A percentile compares a stretch with the other conserved stretches of the same genome.
Evolutionary conservation across 2,113 vertebrate species (phyloP).

Genomic region (Mastomys coucha): DNA sequence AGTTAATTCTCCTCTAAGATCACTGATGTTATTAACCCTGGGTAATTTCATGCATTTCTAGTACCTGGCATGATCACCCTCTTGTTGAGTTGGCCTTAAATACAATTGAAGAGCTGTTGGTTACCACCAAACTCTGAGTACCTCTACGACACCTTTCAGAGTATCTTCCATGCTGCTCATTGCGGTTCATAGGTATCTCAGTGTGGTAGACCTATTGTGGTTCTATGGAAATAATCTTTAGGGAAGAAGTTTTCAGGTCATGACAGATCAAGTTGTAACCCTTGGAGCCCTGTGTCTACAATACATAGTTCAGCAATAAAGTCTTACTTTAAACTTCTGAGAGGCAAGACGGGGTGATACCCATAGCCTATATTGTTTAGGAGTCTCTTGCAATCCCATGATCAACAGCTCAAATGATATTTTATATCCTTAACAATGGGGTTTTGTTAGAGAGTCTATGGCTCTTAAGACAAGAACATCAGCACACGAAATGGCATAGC

Average conservation of each 20-base stretch:
- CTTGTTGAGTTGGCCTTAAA: neutral
- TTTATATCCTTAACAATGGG: neutral
- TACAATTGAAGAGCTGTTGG: neutral
- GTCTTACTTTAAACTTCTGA: neutral
- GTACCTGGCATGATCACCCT: neutral
- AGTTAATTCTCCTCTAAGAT: neutral
- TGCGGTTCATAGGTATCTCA: neutral
- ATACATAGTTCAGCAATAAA: neutral
- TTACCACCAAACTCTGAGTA: neutral
- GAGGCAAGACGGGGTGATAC: neutral
- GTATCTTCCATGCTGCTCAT: neutral
- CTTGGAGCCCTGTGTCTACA: neutral
- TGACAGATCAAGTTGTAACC: neutral
- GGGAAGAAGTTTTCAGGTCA: neutral
- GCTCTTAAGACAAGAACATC: neutral
- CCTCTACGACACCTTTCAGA: neutral
- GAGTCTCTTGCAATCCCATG: neutral
- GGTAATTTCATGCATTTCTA: neutral
- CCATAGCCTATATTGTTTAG: neutral
- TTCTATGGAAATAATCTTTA: neutral
- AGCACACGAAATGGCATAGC: neutral
- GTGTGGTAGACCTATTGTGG: neutral
- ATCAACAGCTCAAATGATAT: neutral
- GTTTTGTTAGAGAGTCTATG: neutral
- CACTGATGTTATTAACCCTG: neutral